Percentiles rank a stretch among this genome's conserved stretches.
These are phyloP conservation scores for Onthophagus sagittarius DNA, from an alignment of 2,888 invertebrate genomes.

Conservation along the genomic window DNA sequence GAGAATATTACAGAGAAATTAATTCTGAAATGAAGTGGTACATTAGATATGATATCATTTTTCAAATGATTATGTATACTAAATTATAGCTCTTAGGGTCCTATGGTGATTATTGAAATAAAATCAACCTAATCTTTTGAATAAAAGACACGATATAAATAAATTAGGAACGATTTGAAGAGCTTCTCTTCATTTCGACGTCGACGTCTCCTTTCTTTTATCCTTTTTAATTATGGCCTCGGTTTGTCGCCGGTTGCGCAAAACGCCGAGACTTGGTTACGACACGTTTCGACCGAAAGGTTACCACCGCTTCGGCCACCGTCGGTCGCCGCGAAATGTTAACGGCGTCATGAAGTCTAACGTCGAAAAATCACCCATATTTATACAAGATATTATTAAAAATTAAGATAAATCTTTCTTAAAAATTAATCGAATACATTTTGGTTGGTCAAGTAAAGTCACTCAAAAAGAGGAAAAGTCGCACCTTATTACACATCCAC, in stretches of 20 bases:
- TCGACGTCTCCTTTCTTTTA: neutral
- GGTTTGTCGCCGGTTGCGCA: neutral
- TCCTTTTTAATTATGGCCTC: neutral
- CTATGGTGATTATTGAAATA: no score
- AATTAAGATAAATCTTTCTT: no score
- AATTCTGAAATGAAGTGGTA: no score
- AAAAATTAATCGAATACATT: no score
- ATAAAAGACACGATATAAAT: no score
- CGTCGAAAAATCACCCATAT: neutral
- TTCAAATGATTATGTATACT: no score
- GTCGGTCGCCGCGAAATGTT: neutral
- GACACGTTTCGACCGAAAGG: neutral
- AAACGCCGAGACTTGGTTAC: neutral
- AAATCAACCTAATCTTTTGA: no score
- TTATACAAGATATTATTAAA: no score
- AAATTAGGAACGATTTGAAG: neutral
- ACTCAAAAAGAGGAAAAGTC: constrained; percentile 2
- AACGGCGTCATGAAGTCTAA: neutral
- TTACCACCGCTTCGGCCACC: neutral
- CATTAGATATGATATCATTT: no score
- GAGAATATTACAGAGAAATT: no score
- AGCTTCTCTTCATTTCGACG: neutral
- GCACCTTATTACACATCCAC: constrained; percentile 2
- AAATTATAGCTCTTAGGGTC: no score
- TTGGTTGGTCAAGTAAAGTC: no score